Percentiles rank a stretch among this genome's conserved stretches.
Conservation (phyloP, 2,888 invertebrate genomes). For the Tineola bisselliella region DNA sequence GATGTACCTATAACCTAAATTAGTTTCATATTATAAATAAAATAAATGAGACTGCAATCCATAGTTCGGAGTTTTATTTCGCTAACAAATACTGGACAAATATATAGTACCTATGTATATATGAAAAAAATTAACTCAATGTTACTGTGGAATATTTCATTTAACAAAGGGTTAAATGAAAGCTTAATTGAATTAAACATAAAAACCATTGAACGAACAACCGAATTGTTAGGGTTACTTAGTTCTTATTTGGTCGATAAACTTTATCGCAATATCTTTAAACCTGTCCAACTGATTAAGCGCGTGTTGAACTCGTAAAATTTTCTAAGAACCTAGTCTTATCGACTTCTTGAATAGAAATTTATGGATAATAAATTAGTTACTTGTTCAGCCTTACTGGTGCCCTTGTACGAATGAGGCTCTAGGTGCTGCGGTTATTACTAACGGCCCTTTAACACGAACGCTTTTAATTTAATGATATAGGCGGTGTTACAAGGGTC, state of each 20-base stretch:
- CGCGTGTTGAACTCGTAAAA: conserved; percentile 29
- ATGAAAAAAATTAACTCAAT: no score
- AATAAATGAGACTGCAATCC: conserved; percentile 64
- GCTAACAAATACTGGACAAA: no score
- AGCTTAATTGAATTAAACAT: no score
- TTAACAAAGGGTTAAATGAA: no score
- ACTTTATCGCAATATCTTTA: not conserved
- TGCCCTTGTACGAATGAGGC: conserved; percentile 33
- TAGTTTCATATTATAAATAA: conserved; percentile 47
- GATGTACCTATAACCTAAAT: conserved; percentile 58
- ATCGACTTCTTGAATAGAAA: conserved; percentile 43
- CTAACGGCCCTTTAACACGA: conserved; percentile 48
- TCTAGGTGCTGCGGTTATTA: conserved; percentile 41
- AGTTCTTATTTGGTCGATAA: not conserved
- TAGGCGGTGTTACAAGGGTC: conserved; percentile 25
- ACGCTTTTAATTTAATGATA: conserved; percentile 46
- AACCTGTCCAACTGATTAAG: conserved; percentile 20
- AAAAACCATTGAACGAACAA: no score
- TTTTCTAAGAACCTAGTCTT: conserved; percentile 37
- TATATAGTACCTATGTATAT: no score
- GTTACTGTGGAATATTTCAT: no score
- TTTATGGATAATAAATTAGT: conserved; percentile 50
- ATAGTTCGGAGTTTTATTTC: conserved; percentile 27
- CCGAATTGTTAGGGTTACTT: not conserved
- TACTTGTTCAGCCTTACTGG: conserved; percentile 36